Percentiles rank a stretch among this genome's conserved stretches.
Evolutionary conservation across 2,797 vertebrate species (phyloP).

Genomic region (Acridotheres tristis): DNA sequence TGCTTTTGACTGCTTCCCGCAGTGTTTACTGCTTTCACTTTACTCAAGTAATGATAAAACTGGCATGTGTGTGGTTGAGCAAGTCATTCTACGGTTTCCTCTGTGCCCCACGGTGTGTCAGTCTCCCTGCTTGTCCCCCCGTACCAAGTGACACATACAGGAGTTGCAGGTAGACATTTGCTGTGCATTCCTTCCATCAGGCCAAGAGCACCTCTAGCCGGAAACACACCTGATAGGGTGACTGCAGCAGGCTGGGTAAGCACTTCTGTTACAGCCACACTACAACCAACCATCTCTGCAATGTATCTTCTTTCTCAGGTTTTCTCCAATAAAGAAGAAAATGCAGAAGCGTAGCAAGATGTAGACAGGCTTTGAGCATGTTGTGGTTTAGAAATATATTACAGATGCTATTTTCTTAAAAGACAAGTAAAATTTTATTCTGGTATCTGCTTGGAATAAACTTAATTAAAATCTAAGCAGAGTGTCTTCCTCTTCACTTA

Average conservation of each 20-base stretch:
- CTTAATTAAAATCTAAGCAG: not conserved
- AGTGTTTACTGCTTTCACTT: not conserved
- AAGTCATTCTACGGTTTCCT: accelerated
- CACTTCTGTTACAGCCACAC: accelerated
- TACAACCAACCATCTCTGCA: accelerated
- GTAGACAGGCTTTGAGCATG: not conserved
- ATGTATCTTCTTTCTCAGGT: no score
- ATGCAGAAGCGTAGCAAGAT: not conserved
- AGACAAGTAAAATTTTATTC: slow-evolving; percentile 12
- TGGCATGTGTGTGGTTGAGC: not conserved
- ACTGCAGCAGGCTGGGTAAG: not conserved
- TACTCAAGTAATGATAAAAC: not conserved
- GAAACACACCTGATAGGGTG: accelerated
- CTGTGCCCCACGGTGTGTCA: accelerated
- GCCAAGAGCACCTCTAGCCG: not conserved
- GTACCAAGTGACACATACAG: accelerated
- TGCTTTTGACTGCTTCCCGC: not conserved
- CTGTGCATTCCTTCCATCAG: not conserved
- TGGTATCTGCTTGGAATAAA: not conserved
- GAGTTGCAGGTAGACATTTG: not conserved
- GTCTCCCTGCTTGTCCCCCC: not conserved
- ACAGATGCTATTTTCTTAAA: not conserved
- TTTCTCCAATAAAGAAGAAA: not conserved
- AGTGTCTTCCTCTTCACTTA: not conserved
- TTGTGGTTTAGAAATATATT: not conserved